These are phyloP conservation scores for Gallinago paraguaiae DNA, from an alignment of 2,113 vertebrate species.

Conservation along the genomic window DNA sequence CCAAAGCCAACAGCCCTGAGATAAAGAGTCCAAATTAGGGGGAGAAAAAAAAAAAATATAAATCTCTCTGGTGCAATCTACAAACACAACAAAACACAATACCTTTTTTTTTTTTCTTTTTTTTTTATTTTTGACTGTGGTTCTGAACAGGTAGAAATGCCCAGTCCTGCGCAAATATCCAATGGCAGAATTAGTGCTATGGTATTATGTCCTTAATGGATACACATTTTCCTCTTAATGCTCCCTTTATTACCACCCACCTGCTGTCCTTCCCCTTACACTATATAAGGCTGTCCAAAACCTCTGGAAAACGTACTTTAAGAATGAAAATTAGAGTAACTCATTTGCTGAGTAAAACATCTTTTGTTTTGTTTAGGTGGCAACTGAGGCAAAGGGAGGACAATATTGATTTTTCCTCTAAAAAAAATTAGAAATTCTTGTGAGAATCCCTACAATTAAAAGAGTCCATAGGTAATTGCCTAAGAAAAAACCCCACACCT, in stretches of 20 bases:
- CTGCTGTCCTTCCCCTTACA: neutral
- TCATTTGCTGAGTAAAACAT: neutral
- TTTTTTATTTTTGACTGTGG: neutral
- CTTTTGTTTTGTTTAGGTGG: neutral
- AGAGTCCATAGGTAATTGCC: neutral
- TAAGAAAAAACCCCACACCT: neutral
- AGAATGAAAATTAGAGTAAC: neutral
- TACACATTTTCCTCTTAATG: neutral
- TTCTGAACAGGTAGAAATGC: neutral
- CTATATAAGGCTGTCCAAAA: neutral
- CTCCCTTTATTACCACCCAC: neutral
- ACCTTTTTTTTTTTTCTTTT: neutral
- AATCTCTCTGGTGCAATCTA: neutral
- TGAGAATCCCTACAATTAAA: neutral
- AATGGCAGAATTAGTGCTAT: neutral
- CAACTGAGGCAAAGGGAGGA: neutral
- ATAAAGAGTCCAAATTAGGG: neutral
- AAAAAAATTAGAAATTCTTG: neutral
- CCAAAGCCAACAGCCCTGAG: neutral
- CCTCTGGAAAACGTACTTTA: neutral
- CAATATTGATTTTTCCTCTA: neutral
- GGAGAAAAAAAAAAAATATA: neutral
- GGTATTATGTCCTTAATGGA: neutral
- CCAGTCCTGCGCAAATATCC: neutral
- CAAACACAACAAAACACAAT: neutral